These are phyloP conservation scores for Chromobotia macracanthus DNA, from an alignment of 2,797 vertebrate genomes.

Conservation along the genomic window DNA sequence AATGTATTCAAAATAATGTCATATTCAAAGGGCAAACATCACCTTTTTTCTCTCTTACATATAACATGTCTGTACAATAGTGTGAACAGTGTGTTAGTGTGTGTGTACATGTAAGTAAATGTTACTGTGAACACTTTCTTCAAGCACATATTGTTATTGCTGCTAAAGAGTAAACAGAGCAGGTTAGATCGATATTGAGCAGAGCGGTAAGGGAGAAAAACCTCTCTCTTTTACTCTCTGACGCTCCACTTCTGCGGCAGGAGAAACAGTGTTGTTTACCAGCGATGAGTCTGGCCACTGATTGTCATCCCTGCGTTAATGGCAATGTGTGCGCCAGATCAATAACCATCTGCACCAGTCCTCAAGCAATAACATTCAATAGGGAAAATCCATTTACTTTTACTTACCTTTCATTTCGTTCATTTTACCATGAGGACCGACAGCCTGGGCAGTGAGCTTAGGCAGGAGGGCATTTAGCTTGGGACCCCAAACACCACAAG, in stretches of 20 bases:
- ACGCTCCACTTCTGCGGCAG: slow-evolving; percentile 40
- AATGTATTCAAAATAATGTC: neutral
- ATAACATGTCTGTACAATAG: neutral
- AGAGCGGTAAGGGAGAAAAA: slow-evolving; percentile 24
- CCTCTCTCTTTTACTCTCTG: slow-evolving; percentile 26
- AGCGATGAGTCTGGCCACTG: slow-evolving; percentile 84
- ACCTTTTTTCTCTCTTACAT: too few relatives aligned
- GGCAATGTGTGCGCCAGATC: slow-evolving; percentile 91
- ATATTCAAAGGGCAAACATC: neutral
- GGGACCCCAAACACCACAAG: slow-evolving; percentile 66
- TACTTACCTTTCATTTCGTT: slow-evolving; percentile 99
- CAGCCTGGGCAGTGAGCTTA: slow-evolving; percentile 87
- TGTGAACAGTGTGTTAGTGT: neutral
- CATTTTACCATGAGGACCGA: slow-evolving; percentile 92
- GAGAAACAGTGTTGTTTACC: slow-evolving; percentile 90
- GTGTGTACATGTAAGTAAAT: slow-evolving; percentile 29
- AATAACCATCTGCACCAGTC: slow-evolving; percentile 99
- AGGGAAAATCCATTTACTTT: slow-evolving; percentile 99
- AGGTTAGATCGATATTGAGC: slow-evolving; percentile 49
- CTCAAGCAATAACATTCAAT: slow-evolving; percentile 99
- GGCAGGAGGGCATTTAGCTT: slow-evolving; percentile 81
- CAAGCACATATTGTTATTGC: slow-evolving; percentile 45
- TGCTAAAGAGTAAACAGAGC: slow-evolving; percentile 50
- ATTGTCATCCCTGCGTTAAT: slow-evolving; percentile 91
- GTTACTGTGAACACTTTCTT: slow-evolving; percentile 42